Conservation (phyloP, 2,113 vertebrate genomes). For the Furnarius figulus region DNA sequence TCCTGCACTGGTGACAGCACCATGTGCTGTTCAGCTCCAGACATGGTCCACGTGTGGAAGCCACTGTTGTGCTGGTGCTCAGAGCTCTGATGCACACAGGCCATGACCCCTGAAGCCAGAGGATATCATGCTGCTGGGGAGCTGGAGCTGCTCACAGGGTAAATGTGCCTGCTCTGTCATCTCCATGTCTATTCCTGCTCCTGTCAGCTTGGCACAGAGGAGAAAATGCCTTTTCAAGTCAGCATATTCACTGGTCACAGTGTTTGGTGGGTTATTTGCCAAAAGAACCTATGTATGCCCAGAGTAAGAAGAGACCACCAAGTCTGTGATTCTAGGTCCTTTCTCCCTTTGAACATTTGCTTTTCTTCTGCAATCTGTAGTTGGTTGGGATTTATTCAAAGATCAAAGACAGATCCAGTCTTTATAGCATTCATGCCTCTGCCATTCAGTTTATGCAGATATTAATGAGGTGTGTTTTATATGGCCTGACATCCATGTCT, state of each 20-base stretch:
- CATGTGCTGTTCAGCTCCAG: background rate
- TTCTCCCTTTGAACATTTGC: background rate
- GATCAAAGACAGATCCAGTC: constrained; percentile 32
- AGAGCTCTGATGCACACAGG: background rate
- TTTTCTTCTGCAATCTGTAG: constrained; percentile 10
- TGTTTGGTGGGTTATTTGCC: background rate
- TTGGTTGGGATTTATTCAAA: constrained; percentile 14
- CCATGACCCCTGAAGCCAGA: background rate
- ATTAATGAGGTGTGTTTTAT: constrained; percentile 30
- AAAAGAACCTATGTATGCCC: background rate
- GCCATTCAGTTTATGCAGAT: background rate
- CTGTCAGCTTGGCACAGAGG: background rate
- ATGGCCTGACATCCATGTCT: background rate
- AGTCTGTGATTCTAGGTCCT: background rate
- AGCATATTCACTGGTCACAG: background rate
- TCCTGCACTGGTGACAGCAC: background rate
- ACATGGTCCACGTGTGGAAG: background rate
- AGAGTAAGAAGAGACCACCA: background rate
- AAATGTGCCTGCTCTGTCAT: background rate
- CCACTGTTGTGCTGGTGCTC: background rate
- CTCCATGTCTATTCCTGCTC: background rate
- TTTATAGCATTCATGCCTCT: background rate
- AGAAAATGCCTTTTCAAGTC: background rate
- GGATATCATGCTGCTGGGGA: background rate
- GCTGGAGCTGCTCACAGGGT: accelerated